Percentiles rank a stretch among this genome's conserved stretches.
These are phyloP conservation scores for Meiosimyza decipiens DNA, from an alignment of 2,888 invertebrate species.

Conservation along the genomic window DNA sequence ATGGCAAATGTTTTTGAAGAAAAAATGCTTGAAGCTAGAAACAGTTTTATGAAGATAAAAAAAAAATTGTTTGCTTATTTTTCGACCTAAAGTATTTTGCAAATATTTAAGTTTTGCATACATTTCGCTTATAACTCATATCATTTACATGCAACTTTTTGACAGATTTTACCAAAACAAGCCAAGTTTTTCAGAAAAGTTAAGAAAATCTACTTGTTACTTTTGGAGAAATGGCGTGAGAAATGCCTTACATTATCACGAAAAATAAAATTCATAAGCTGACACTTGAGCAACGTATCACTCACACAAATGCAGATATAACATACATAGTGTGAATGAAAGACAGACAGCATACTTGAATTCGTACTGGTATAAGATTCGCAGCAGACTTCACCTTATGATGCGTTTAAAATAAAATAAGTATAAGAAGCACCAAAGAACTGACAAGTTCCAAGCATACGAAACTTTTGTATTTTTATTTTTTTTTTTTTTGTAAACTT, in stretches of 20 bases:
- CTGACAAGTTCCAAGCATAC: conserved; percentile 5
- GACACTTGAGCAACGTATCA: conserved; percentile 27
- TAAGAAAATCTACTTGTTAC: neutral
- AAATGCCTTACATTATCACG: conserved; percentile 25
- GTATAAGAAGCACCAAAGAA: neutral
- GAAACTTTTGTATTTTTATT: neutral
- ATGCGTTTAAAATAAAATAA: neutral
- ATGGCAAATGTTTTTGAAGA: no score
- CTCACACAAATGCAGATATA: conserved; percentile 6
- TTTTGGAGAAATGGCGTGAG: conserved; percentile 26
- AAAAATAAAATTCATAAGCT: conserved; percentile 5
- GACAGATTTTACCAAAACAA: conserved; percentile 18
- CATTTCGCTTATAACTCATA: neutral
- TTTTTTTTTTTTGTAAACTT: neutral
- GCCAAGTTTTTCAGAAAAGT: no score
- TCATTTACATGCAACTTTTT: conserved; percentile 16
- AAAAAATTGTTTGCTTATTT: no score
- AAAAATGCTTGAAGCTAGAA: no score
- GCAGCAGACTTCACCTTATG: conserved; percentile 2
- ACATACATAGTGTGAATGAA: no score
- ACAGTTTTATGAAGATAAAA: no score
- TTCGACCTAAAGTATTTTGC: no score
- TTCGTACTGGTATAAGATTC: neutral
- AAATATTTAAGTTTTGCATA: no score
- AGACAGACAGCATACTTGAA: neutral